Percentiles rank a stretch among this genome's conserved stretches.
Conservation (phyloP, 1,140 invertebrate genomes). For the Scaptodrosophila lebanonensis region DNA sequence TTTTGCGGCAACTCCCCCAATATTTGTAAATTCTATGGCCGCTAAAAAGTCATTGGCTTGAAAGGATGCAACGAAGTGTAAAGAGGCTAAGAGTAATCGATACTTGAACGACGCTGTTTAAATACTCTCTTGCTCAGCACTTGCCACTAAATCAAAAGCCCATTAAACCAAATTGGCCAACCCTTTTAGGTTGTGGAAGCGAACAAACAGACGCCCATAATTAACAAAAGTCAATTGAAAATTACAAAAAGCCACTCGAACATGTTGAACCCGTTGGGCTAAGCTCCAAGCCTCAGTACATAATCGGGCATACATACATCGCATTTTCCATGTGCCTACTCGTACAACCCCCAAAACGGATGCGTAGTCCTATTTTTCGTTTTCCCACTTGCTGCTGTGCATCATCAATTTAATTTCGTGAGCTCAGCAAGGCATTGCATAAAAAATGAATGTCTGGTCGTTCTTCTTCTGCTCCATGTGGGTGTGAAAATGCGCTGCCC, state of each 20-base stretch:
- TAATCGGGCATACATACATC: slow-evolving; percentile 21
- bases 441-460: slow-evolving; percentile 54
- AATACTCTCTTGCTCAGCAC: slow-evolving; percentile 5
- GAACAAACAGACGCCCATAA: slow-evolving; percentile 34
- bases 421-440: slow-evolving; percentile 62
- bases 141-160: slow-evolving; percentile 25
- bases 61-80: too few relatives aligned
- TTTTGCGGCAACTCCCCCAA: too few relatives aligned
- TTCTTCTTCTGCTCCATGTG: too few relatives aligned
- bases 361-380: slow-evolving; percentile 53
- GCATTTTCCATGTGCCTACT: slow-evolving; percentile 35
- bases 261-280: slow-evolving; percentile 34
- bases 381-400: slow-evolving; percentile 29
- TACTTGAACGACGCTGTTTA: too few relatives aligned
- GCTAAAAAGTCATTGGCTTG: too few relatives aligned
- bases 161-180: slow-evolving; percentile 7
- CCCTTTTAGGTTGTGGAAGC: too few relatives aligned
- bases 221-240: slow-evolving; percentile 73
- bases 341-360: slow-evolving; percentile 30
- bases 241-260: slow-evolving; percentile 55
- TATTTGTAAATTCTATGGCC: too few relatives aligned
- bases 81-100: too few relatives aligned
- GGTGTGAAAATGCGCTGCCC: slow-evolving; percentile 55
- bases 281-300: slow-evolving; percentile 13
- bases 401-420: slow-evolving; percentile 72